phyloP scores from a whole-genome alignment of 2,113 vertebrate genomes.

The Cinclus mexicanus region DNA sequence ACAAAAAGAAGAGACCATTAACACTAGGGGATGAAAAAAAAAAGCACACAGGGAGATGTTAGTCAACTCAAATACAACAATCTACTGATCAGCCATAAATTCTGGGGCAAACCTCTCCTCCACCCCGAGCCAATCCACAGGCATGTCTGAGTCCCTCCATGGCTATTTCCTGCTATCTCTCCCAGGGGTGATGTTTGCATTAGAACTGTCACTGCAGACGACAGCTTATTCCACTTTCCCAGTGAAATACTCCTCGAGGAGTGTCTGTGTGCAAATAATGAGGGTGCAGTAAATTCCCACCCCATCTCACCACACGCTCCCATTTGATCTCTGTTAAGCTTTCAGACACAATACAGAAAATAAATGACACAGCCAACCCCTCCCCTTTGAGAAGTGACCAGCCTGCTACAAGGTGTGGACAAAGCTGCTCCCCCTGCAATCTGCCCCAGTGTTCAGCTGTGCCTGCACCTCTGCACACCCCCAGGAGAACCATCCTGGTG shows the following conservation, averaged over 20 bases:
- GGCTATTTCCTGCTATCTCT: background rate
- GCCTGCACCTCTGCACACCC: background rate
- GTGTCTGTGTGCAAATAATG: background rate
- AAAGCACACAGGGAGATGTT: background rate
- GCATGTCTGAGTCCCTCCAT: background rate
- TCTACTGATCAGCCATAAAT: background rate
- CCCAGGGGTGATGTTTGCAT: background rate
- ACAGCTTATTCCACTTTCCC: constrained; percentile 8
- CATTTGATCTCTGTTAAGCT: background rate
- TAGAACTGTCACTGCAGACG: background rate
- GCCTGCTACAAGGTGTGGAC: background rate
- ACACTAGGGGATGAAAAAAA: background rate
- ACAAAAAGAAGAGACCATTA: background rate
- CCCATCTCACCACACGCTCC: background rate
- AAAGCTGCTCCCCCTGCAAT: background rate
- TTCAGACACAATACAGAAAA: background rate
- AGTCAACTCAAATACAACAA: background rate
- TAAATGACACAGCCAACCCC: background rate
- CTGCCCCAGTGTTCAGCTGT: background rate
- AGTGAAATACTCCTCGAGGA: constrained; percentile 13
- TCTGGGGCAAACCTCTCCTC: background rate
- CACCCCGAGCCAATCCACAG: background rate
- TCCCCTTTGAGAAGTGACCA: background rate
- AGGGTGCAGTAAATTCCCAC: constrained; percentile 1
- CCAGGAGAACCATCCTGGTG: background rate